Base-by-base conservation (phyloP, 2,888 invertebrate species). In the Mimachlamys varia region DNA sequence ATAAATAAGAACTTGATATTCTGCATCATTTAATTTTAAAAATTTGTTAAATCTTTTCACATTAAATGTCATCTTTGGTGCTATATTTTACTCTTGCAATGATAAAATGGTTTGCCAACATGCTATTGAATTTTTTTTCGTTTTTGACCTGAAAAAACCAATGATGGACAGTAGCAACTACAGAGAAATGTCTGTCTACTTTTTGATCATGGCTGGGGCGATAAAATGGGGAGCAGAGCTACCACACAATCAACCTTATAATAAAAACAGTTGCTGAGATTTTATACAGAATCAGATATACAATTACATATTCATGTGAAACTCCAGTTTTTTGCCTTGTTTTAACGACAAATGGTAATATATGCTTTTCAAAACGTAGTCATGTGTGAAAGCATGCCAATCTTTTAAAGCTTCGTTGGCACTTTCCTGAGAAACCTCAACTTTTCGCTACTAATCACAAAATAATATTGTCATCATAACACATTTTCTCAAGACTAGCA, bases 241-340 rank as follows among this genome's bases (percentile, higher is more conserved):
- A 33, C 76, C 33, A 76, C 7, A 76, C 33, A 76, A 27, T 76
- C 13, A 33, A 76, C 13, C 17, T 15, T 33, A 76, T 27, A 33
- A 27, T 7, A 76, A 76, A 76, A 76, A 76, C 76, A 76, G 76
- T 76, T 76, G 76, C 33, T 33, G 27, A 22, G 76, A 33, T 76
- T 76, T 76, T 76, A 76, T 76, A 33, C 22, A 12, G 17, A 76
- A 76, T 76, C 76, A 33, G 76, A 76, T 27, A 76, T 27, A 76
- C 76, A 76, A 76, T 76, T 76, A 76, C 27, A 27, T 15, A 76
- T 76, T 76, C 76, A 76, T 76, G 76, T 33, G 76, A 76, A 76
- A 76, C 27, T 76, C 33, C 10, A 22, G 27, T 22, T 76, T 76
- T 76, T 76, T 27, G 76, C 76, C 76, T 33, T 76, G 76, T 76